phyloP scores from a whole-genome alignment of 1,140 invertebrate species.

The Lasaia peninsularis region DNA sequence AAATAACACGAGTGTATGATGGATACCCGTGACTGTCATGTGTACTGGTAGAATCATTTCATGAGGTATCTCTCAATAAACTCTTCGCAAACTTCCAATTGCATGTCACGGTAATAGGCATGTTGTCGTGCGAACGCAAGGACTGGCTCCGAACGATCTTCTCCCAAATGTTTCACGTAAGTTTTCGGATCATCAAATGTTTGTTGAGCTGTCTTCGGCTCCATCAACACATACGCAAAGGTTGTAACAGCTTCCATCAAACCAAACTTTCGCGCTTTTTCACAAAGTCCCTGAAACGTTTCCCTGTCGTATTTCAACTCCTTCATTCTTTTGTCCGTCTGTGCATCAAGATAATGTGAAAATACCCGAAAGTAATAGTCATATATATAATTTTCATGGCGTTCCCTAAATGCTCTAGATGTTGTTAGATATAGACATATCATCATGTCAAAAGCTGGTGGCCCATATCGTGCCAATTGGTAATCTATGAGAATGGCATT shows the following conservation, averaged over 20 bases:
- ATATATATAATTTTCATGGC: background rate
- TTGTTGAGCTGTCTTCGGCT: background rate
- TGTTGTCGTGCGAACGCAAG: background rate
- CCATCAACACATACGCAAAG: background rate
- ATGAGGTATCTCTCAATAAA: conserved; percentile 10
- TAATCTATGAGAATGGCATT: background rate
- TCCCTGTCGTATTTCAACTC: background rate
- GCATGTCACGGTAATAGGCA: background rate
- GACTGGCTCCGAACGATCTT: background rate
- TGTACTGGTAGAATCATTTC: background rate
- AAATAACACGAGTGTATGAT: no score
- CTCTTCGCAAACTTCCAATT: conserved; percentile 13
- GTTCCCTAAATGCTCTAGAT: background rate
- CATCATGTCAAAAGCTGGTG: background rate
- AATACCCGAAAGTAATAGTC: background rate
- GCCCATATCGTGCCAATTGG: background rate
- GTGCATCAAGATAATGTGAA: background rate
- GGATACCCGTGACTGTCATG: no score
- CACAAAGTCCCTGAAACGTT: background rate
- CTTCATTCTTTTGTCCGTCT: background rate
- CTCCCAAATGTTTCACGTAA: background rate
- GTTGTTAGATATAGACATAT: background rate
- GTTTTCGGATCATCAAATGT: background rate
- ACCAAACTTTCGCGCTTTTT: background rate
- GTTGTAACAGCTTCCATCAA: background rate